These are phyloP conservation scores for Athetis lepigone DNA, from an alignment of 2,888 invertebrate species.

Conservation along the genomic window DNA sequence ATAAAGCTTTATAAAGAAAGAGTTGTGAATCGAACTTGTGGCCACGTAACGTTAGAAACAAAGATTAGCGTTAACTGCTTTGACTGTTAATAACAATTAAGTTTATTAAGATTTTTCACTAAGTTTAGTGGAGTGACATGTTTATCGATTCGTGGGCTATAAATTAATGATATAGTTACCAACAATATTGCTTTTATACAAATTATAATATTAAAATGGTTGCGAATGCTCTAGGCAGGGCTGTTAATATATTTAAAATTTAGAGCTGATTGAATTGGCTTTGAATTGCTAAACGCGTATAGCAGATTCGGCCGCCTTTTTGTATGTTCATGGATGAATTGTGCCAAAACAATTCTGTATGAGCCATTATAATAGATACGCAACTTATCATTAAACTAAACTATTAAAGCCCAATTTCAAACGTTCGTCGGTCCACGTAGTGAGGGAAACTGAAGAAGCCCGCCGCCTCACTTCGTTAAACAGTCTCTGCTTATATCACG, in stretches of 20 bases:
- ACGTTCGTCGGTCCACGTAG: constrained; percentile 27
- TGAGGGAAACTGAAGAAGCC: constrained; percentile 9
- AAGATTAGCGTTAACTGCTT: constrained; percentile 82
- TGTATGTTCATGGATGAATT: constrained; percentile 55
- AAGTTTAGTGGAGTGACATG: constrained; percentile 60
- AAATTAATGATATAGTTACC: constrained; percentile 35
- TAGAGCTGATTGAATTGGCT: constrained; percentile 33
- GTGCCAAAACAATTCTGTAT: constrained; percentile 67
- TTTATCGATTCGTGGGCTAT: constrained; percentile 54
- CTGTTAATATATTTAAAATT: constrained; percentile 33
- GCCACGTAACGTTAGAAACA: constrained; percentile 86
- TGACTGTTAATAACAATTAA: constrained; percentile 79
- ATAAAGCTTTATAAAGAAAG: constrained; percentile 89
- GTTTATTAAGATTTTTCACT: constrained; percentile 73
- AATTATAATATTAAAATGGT: constrained; percentile 31
- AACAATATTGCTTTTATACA: constrained; percentile 48
- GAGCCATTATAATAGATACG: constrained; percentile 15
- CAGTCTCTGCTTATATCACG: constrained; percentile 52
- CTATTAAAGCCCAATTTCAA: constrained; percentile 21
- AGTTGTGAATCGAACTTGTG: constrained; percentile 90
- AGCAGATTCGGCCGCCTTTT: constrained; percentile 20
- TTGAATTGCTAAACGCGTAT: constrained; percentile 37
- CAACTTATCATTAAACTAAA: constrained; percentile 26
- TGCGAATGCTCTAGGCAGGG: constrained; percentile 47
- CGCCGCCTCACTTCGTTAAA: constrained; percentile 24